These are phyloP conservation scores for Bos indicus DNA, from an alignment of 2,113 vertebrate species.

Conservation along the genomic window DNA sequence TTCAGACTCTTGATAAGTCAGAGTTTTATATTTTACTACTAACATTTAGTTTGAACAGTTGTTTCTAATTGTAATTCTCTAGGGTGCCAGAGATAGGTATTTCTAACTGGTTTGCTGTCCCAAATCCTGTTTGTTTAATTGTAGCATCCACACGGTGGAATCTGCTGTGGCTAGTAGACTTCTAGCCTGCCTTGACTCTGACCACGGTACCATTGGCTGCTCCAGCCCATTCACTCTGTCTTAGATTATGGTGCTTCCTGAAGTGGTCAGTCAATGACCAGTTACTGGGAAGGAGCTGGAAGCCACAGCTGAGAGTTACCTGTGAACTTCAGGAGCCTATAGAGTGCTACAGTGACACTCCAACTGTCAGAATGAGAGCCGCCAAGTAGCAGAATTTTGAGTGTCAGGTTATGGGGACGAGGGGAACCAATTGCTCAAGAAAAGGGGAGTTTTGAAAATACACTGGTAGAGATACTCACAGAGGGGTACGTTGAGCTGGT, in stretches of 20 bases:
- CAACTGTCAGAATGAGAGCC: background rate
- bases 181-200: slow-evolving; percentile 56
- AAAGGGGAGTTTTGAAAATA: background rate
- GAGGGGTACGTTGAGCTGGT: background rate
- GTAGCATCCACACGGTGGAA: slow-evolving; percentile 5
- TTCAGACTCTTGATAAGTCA: slow-evolving; percentile 70
- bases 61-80: slow-evolving; percentile 49
- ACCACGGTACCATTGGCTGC: background rate
- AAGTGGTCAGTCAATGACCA: background rate
- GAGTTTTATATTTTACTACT: slow-evolving; percentile 62
- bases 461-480: background rate
- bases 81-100: slow-evolving; percentile 52
- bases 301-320: background rate
- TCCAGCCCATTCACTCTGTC: background rate
- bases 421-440: background rate
- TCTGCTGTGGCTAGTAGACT: slow-evolving; percentile 36
- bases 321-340: background rate
- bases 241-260: slow-evolving; percentile 40
- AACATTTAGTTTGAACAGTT: slow-evolving; percentile 51
- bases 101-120: slow-evolving; percentile 64
- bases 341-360: background rate
- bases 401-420: background rate
- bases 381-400: background rate
- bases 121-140: background rate
- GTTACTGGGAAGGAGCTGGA: background rate